These are phyloP conservation scores for Muscidifurax raptorellus DNA, from an alignment of 1,140 invertebrate species.

Conservation along the genomic window DNA sequence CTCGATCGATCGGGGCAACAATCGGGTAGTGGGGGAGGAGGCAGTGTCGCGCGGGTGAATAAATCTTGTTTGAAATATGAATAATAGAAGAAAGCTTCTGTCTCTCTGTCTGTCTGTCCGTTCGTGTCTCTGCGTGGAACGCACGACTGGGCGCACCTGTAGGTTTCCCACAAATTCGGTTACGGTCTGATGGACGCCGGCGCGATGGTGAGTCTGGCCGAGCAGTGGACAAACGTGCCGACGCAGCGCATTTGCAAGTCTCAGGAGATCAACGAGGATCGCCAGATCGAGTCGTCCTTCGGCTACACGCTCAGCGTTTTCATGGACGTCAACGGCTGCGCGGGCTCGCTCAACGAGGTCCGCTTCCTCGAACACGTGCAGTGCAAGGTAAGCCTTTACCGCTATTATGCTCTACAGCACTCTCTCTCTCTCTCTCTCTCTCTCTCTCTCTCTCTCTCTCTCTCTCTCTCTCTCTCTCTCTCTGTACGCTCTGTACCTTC, in stretches of 20 bases:
- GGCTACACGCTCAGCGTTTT: conserved; percentile 83
- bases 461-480: too few relatives aligned
- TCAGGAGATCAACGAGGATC: conserved; percentile 90
- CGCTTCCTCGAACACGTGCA: conserved; percentile 95
- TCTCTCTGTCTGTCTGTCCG: background rate
- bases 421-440: conserved; percentile 18
- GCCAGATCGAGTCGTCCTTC: conserved; percentile 83
- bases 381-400: conserved; percentile 80
- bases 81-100: background rate
- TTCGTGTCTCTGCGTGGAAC: background rate
- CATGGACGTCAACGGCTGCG: conserved; percentile 92
- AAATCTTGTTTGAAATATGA: background rate
- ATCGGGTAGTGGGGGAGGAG: too few relatives aligned
- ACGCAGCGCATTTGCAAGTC: conserved; percentile 97
- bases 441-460: too few relatives aligned
- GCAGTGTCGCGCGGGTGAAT: background rate
- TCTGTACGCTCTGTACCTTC: too few relatives aligned
- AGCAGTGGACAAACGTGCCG: conserved; percentile 96
- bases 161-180: conserved; percentile 95
- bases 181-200: conserved; percentile 98
- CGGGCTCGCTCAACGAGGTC: conserved; percentile 90
- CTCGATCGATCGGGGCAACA: too few relatives aligned
- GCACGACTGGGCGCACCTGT: background rate
- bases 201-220: conserved; percentile 93
- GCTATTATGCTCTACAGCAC: conserved; percentile 49